Conservation (phyloP, 2,888 invertebrate genomes). For the Drosophila aldrichi region DNA sequence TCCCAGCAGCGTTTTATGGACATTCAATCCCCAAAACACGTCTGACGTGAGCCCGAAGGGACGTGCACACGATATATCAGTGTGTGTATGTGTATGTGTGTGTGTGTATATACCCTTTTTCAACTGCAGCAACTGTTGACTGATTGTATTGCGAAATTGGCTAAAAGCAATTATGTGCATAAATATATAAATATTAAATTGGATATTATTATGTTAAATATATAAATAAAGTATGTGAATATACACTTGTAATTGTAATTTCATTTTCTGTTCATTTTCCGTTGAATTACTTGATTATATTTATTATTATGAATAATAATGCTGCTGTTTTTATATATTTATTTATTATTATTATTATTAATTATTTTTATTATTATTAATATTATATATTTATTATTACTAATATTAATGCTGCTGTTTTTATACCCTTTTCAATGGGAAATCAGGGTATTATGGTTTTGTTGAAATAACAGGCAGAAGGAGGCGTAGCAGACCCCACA, state of each 20-base stretch:
- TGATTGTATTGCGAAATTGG: slow-evolving; percentile 9
- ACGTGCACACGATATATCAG: too few relatives aligned
- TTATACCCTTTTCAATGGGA: too few relatives aligned
- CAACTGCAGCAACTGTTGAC: not conserved
- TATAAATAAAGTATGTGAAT: not conserved
- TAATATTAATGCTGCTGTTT: too few relatives aligned
- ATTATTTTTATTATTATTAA: too few relatives aligned
- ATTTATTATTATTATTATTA: too few relatives aligned
- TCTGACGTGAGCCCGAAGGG: slow-evolving; percentile 13
- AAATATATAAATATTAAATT: slow-evolving; percentile 6
- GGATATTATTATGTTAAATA: not conserved
- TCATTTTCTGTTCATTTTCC: not conserved
- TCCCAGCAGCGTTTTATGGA: slow-evolving; percentile 65
- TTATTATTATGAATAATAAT: not conserved
- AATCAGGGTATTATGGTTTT: too few relatives aligned
- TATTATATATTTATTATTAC: too few relatives aligned
- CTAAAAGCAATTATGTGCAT: not conserved
- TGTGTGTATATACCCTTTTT: not conserved
- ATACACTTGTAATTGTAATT: not conserved
- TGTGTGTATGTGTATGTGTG: not conserved
- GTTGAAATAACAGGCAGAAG: too few relatives aligned
- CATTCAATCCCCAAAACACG: slow-evolving; percentile 41
- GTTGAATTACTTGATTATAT: not conserved
- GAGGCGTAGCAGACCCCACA: too few relatives aligned
- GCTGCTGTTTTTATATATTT: too few relatives aligned